Conservation (phyloP, 2,113 vertebrate species). For the Meles meles region DNA sequence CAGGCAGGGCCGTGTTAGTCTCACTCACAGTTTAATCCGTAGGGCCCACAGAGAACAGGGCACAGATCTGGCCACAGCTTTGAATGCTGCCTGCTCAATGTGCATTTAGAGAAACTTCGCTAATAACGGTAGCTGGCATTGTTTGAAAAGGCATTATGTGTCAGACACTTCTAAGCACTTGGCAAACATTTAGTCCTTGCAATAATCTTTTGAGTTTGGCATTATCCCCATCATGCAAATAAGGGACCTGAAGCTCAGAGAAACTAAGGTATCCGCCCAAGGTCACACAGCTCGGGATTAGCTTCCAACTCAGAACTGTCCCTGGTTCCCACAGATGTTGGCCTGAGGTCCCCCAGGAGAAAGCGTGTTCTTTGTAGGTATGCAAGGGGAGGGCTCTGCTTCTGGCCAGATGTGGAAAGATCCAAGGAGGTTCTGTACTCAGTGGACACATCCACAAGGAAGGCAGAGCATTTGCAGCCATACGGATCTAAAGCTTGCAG, state of each 20-base stretch:
- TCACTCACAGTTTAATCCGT: neutral
- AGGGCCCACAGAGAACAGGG: neutral
- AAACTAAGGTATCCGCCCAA: constrained; percentile 4
- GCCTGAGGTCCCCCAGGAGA: neutral
- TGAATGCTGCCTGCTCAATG: neutral
- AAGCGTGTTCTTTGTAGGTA: neutral
- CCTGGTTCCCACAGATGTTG: neutral
- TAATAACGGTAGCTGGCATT: neutral
- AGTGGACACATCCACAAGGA: neutral
- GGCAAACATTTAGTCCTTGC: constrained; percentile 21
- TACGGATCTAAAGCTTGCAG: neutral
- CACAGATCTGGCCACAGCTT: neutral
- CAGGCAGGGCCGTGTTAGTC: neutral
- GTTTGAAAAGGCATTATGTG: neutral
- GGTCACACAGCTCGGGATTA: constrained; percentile 12
- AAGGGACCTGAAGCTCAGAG: constrained; percentile 16
- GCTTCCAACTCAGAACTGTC: neutral
- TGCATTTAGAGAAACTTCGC: neutral
- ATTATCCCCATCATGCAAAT: constrained; percentile 15
- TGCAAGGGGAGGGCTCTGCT: neutral
- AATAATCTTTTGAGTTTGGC: constrained; percentile 26
- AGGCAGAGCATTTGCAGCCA: neutral
- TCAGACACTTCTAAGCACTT: neutral
- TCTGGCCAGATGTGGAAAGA: neutral
- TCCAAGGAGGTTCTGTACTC: neutral